These are phyloP conservation scores for Otis tarda DNA, from an alignment of 2,113 vertebrate genomes.

Conservation along the genomic window DNA sequence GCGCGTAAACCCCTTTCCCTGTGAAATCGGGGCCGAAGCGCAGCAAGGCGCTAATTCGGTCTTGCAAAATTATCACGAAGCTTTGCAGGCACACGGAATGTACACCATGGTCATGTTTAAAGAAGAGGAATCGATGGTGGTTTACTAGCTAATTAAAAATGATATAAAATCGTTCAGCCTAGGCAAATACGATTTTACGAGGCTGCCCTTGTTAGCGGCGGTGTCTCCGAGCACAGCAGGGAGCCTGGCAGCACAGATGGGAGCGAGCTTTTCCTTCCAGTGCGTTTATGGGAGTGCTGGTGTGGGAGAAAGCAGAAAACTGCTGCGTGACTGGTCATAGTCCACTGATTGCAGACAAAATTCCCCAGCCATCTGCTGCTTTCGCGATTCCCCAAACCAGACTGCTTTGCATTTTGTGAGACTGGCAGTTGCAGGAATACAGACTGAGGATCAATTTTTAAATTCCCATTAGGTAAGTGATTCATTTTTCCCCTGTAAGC, in stretches of 20 bases:
- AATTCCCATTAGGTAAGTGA: not conserved
- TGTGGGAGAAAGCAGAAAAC: not conserved
- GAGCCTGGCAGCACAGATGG: conserved; percentile 16
- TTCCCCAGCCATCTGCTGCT: conserved; percentile 30
- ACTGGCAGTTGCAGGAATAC: not conserved
- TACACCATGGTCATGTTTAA: not conserved
- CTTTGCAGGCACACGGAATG: not conserved
- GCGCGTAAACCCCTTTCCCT: not conserved
- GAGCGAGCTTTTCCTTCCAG: not conserved
- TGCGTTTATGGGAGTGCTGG: not conserved
- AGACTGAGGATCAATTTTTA: not conserved
- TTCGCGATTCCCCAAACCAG: not conserved
- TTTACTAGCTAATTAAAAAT: not conserved
- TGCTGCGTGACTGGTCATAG: not conserved
- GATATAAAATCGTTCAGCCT: not conserved
- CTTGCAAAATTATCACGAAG: not conserved
- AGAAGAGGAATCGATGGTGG: not conserved
- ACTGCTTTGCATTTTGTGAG: not conserved
- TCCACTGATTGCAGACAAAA: not conserved
- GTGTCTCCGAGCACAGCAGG: not conserved
- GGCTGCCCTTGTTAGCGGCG: not conserved
- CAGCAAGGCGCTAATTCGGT: not conserved
- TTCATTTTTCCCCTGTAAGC: not conserved
- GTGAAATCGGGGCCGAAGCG: not conserved
- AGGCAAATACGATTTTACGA: not conserved